Conservation (phyloP, 2,797 vertebrate genomes). For the Artibeus jamaicensis region DNA sequence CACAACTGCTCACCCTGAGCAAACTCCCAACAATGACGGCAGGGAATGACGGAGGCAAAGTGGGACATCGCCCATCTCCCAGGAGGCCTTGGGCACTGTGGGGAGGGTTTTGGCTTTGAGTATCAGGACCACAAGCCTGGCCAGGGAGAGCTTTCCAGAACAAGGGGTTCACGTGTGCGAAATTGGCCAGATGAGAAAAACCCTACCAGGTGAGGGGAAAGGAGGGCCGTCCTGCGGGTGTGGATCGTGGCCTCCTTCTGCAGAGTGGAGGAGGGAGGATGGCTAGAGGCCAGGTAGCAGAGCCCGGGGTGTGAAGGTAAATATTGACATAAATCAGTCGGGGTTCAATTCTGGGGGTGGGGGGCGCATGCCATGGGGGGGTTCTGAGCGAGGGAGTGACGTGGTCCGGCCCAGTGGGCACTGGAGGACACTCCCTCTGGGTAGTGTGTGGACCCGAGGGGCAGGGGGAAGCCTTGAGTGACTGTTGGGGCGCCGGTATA, state of each 20-base stretch:
- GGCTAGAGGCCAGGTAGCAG: background rate
- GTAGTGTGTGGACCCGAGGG: too few species aligned
- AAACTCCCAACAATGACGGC: fast-evolving
- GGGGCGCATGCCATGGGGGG: background rate
- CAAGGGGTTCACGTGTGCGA: too few species aligned
- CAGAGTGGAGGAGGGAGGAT: background rate
- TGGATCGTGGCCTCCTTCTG: background rate
- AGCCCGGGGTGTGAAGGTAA: background rate
- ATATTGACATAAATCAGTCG: background rate
- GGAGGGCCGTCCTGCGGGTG: fast-evolving
- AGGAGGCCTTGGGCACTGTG: background rate
- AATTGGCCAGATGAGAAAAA: background rate
- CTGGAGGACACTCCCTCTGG: too few species aligned
- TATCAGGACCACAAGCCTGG: background rate
- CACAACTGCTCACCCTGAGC: background rate
- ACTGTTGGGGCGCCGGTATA: fast-evolving
- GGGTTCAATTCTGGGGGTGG: background rate
- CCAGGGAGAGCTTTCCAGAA: background rate
- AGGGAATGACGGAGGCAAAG: background rate
- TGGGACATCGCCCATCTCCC: background rate
- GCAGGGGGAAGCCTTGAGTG: background rate
- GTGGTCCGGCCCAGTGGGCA: fast-evolving
- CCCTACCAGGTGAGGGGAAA: background rate
- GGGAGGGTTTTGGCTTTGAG: background rate
- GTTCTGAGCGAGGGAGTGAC: background rate